Evolutionary conservation across 2,888 invertebrate species (phyloP).

Genomic region (Drosophila paranaensis): DNA sequence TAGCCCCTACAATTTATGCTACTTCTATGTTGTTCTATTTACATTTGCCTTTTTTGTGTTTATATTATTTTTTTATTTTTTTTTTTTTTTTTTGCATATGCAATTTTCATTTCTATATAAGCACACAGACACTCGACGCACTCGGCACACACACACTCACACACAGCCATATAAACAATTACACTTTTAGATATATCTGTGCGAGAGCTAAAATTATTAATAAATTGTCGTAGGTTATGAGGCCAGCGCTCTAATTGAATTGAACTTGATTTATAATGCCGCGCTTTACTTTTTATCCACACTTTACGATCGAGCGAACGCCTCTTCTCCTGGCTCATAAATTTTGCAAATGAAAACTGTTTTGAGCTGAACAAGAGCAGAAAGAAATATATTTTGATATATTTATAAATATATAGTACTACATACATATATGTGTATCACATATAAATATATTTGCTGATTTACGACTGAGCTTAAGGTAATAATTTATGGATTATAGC

Average conservation of each 20-base stretch:
- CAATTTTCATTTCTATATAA: conserved; percentile 50
- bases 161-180: neutral
- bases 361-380: conserved; percentile 14
- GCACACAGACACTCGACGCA: conserved; percentile 10
- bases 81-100: conserved; percentile 40
- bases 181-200: conserved; percentile 10
- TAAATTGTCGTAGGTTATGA: conserved; percentile 79
- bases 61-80: neutral
- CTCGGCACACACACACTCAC: conserved; percentile 10
- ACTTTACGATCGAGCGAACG: conserved; percentile 52
- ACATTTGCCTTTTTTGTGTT: conserved; percentile 23
- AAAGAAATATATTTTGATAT: neutral
- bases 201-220: conserved; percentile 60
- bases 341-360: conserved; percentile 36
- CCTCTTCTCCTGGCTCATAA: conserved; percentile 46
- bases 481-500: conserved; percentile 40
- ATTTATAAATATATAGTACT: neutral
- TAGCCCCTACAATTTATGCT: too few species aligned
- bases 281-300: conserved; percentile 58
- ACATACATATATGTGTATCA: neutral
- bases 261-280: conserved; percentile 75
- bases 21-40: conserved; percentile 32
- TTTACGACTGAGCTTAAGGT: conserved; percentile 51
- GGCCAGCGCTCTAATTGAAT: conserved; percentile 72
- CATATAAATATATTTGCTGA: conserved; percentile 38